Conservation (phyloP, 2,113 vertebrate species). For the Corvus cornix region DNA sequence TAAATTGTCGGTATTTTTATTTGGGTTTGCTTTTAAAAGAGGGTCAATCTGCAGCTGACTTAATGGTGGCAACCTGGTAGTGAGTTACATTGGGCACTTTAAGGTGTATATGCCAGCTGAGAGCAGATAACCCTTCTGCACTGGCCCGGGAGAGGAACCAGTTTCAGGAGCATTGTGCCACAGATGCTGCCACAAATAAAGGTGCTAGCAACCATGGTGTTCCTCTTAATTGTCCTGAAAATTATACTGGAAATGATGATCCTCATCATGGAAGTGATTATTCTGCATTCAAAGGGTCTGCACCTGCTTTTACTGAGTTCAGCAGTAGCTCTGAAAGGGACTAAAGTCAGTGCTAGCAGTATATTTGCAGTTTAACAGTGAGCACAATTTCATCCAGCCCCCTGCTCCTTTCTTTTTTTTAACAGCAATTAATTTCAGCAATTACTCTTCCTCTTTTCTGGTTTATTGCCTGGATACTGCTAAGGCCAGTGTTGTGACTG, state of each 20-base stretch:
- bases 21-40: not conserved
- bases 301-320: not conserved
- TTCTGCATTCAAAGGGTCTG: not conserved
- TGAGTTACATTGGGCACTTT: not conserved
- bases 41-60: not conserved
- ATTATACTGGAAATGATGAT: not conserved
- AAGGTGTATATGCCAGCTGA: not conserved
- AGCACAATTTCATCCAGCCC: not conserved
- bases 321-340: not conserved
- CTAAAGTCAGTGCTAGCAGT: not conserved
- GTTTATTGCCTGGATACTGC: not conserved
- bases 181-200: not conserved
- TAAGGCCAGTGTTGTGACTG: not conserved
- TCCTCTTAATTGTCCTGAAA: not conserved
- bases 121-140: not conserved
- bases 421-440: conserved; percentile 12
- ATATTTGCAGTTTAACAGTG: not conserved
- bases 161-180: not conserved
- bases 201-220: not conserved
- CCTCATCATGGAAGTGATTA: not conserved
- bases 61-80: not conserved
- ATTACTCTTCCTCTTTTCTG: not conserved
- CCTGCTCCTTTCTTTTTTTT: not conserved
- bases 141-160: not conserved
- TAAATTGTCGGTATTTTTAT: not conserved